Evolutionary conservation across 2,113 vertebrate genomes (phyloP).

Genomic region (Gobio gobio): DNA sequence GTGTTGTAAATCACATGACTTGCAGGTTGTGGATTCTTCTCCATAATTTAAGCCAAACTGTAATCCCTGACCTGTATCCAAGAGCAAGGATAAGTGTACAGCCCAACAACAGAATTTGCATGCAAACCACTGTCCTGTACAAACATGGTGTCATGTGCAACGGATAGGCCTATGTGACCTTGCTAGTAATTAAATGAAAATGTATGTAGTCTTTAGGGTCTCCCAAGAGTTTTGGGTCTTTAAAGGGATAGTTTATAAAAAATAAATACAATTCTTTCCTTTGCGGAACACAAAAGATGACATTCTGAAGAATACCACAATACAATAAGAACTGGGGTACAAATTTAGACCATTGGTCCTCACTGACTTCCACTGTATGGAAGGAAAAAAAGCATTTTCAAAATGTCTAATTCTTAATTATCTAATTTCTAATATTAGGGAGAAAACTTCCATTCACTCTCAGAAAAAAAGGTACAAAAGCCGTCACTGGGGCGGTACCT

Average conservation of each 20-base stretch:
- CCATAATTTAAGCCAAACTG: conserved; percentile 17
- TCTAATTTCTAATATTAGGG: too few species aligned
- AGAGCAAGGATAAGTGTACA: not conserved
- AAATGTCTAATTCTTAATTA: too few species aligned
- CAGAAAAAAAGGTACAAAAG: too few species aligned
- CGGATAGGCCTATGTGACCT: not conserved
- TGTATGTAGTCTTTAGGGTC: not conserved
- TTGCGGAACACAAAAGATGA: too few species aligned
- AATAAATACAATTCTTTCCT: not conserved
- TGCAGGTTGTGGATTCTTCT: conserved; percentile 12
- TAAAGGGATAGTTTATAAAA: not conserved
- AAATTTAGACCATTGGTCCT: not conserved
- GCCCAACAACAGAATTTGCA: not conserved
- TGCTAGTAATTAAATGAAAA: not conserved
- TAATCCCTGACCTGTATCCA: conserved; percentile 20
- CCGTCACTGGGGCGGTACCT: too few species aligned
- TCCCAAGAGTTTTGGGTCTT: not conserved
- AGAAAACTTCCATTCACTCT: not conserved
- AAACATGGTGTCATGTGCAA: not conserved
- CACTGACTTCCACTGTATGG: too few species aligned
- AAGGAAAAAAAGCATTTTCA: too few species aligned
- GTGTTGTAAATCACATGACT: conserved; percentile 39
- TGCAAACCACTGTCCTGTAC: not conserved
- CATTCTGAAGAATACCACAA: too few species aligned
- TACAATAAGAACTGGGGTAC: not conserved